These are phyloP conservation scores for Camponotus pennsylvanicus DNA, from an alignment of 1,140 invertebrate species.

Conservation along the genomic window DNA sequence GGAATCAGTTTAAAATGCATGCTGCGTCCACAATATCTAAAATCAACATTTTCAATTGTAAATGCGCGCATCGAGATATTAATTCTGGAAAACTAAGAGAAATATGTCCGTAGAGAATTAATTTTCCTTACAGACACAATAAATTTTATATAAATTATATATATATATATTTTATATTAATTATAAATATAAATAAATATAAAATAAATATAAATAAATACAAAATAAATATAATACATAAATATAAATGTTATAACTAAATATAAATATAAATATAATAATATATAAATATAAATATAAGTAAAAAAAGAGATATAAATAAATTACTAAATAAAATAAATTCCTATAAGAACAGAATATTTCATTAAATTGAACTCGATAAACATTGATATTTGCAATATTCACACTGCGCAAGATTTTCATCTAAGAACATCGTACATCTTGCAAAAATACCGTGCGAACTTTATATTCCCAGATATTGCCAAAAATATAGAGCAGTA, in stretches of 20 bases:
- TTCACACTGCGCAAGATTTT: neutral
- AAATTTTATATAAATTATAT: neutral
- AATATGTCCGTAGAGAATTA: neutral
- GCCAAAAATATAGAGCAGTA: neutral
- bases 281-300: too few species aligned
- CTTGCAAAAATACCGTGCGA: neutral
- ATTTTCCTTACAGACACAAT: neutral
- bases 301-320: too few species aligned
- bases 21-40: neutral
- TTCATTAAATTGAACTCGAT: neutral
- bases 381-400: neutral
- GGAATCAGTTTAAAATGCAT: constrained; percentile 1
- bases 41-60: neutral
- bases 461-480: neutral
- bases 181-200: too few species aligned
- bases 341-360: too few species aligned
- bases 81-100: neutral
- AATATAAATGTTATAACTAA: too few species aligned
- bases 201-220: too few species aligned
- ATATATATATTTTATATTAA: too few species aligned
- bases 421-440: neutral
- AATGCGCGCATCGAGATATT: neutral
- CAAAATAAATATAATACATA: too few species aligned
- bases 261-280: too few species aligned
- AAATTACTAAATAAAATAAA: too few species aligned